phyloP scores from a whole-genome alignment of 2,888 invertebrate genomes.

The Pharmacophagus antenor region DNA sequence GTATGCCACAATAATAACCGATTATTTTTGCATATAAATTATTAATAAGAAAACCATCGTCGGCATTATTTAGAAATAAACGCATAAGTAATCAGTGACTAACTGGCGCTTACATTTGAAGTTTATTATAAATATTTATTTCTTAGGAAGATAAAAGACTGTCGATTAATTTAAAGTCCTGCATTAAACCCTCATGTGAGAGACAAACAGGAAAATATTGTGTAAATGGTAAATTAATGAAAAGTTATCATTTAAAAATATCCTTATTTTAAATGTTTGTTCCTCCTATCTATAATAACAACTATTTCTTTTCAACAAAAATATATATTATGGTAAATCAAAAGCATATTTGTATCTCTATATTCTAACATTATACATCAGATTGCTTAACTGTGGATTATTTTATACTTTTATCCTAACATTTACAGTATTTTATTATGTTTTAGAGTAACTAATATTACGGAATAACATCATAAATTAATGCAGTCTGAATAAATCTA shows the following conservation, averaged over 20 bases:
- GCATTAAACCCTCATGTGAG: neutral
- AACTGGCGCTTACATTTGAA: conserved; percentile 33
- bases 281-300: neutral
- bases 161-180: neutral
- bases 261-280: neutral
- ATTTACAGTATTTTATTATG: neutral
- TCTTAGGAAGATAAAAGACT: conserved; percentile 26
- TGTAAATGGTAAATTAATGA: neutral
- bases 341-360: neutral
- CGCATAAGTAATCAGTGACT: conserved; percentile 32
- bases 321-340: neutral
- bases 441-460: too few relatives aligned
- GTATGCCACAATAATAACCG: conserved; percentile 24
- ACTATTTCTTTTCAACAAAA: neutral
- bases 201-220: neutral
- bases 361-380: neutral
- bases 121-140: conserved; percentile 38
- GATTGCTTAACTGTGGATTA: neutral
- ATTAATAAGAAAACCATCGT: conserved; percentile 11
- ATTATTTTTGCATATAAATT: conserved; percentile 19
- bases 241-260: neutral
- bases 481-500: too few relatives aligned
- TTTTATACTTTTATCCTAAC: too few relatives aligned
- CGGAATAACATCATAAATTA: too few relatives aligned
- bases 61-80: conserved; percentile 19